Evolutionary conservation across 2,113 vertebrate genomes (phyloP).

Genomic region (Arenaria interpres): DNA sequence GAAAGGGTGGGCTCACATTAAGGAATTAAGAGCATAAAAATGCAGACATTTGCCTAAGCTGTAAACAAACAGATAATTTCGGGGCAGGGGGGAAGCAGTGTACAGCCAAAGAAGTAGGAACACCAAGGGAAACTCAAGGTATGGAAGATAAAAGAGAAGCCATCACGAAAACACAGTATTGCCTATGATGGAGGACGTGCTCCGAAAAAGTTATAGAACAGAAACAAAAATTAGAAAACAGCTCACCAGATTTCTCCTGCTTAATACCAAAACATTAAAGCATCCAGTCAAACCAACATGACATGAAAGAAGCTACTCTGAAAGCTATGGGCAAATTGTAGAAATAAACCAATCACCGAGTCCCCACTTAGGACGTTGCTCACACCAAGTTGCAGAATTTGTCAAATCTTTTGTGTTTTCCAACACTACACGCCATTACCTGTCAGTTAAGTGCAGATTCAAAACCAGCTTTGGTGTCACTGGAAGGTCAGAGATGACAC

Average conservation of each 20-base stretch:
- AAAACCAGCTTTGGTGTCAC: background rate
- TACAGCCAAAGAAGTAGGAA: background rate
- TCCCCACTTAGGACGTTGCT: background rate
- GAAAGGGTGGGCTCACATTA: background rate
- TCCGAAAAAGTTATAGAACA: background rate
- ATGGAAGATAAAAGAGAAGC: background rate
- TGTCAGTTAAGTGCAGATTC: background rate
- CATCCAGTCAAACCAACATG: background rate
- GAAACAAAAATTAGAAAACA: background rate
- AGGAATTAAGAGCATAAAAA: background rate
- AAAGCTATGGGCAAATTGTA: background rate
- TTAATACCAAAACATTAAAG: background rate
- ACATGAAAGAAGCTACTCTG: background rate
- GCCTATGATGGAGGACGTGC: fast-evolving
- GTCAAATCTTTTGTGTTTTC: background rate
- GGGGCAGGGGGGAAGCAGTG: fast-evolving
- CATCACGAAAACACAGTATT: background rate
- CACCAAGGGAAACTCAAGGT: background rate
- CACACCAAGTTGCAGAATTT: fast-evolving
- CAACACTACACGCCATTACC: background rate
- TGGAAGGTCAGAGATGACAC: background rate
- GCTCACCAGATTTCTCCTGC: background rate
- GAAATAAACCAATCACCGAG: background rate
- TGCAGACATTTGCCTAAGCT: constrained; percentile 3
- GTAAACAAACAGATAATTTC: constrained; percentile 49